Conservation (phyloP, 2,113 vertebrate species). For the Chunga burmeisteri region DNA sequence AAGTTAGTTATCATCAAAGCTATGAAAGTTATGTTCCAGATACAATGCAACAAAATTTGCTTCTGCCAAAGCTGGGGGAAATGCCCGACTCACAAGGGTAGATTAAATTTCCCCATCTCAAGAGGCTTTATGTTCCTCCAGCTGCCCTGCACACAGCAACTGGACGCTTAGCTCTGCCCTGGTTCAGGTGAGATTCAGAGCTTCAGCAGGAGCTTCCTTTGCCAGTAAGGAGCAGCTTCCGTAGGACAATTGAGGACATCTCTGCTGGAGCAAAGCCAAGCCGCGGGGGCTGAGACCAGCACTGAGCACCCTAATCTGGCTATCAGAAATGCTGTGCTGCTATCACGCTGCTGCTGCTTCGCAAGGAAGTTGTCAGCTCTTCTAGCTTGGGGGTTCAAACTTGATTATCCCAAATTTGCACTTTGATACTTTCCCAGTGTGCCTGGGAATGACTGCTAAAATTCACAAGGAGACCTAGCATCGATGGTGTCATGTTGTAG, state of each 20-base stretch:
- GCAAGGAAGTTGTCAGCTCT: neutral
- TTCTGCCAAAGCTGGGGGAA: neutral
- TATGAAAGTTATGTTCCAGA: neutral
- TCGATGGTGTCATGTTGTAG: neutral
- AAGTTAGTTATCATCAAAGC: neutral
- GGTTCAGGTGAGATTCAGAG: neutral
- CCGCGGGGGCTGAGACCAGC: neutral
- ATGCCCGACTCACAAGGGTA: neutral
- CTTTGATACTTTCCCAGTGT: neutral
- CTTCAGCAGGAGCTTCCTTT: neutral
- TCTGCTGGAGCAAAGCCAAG: neutral
- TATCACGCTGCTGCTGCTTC: neutral
- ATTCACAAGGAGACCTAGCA: neutral
- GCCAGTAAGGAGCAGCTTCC: neutral
- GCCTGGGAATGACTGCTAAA: neutral
- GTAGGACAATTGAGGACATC: neutral
- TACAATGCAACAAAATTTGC: neutral
- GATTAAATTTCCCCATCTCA: neutral
- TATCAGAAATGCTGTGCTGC: neutral
- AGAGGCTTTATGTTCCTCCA: neutral
- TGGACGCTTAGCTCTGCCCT: neutral
- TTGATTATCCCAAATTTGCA: neutral
- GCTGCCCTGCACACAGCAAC: neutral
- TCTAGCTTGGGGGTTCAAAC: neutral
- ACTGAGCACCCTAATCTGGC: fast-evolving